phyloP scores from a whole-genome alignment of 2,797 vertebrate genomes.

The Phrynocephalus forsythii region DNA sequence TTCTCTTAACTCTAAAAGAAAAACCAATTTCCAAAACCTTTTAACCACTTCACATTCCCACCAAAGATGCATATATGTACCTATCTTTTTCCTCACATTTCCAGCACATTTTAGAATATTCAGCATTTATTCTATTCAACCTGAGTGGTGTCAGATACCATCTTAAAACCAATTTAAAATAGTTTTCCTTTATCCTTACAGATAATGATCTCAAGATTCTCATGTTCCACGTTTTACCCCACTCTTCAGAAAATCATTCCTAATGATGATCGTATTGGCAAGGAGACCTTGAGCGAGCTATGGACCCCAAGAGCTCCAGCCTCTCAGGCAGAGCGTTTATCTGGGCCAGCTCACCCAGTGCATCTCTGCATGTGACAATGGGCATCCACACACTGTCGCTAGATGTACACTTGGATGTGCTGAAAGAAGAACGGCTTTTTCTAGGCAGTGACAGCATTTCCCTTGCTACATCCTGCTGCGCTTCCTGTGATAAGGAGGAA shows the following conservation, averaged over 20 bases:
- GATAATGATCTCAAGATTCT: too few relatives aligned
- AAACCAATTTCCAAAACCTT: too few relatives aligned
- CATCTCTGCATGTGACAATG: conserved; percentile 22
- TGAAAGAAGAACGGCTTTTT: conserved; percentile 25
- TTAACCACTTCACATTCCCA: too few relatives aligned
- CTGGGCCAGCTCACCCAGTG: not conserved
- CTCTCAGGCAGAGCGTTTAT: conserved; percentile 12
- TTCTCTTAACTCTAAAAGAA: too few relatives aligned
- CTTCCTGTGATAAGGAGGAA: conserved; percentile 13
- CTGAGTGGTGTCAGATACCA: too few relatives aligned
- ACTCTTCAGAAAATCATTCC: not conserved
- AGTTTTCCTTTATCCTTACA: too few relatives aligned
- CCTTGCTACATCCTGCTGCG: conserved; percentile 13
- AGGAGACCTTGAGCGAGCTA: not conserved
- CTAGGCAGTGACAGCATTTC: conserved; percentile 30
- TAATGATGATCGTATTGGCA: not conserved
- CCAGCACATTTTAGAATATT: too few relatives aligned
- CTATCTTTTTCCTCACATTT: too few relatives aligned
- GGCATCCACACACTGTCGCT: conserved; percentile 18
- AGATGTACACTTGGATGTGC: conserved; percentile 15
- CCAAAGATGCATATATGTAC: too few relatives aligned
- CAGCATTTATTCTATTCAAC: too few relatives aligned
- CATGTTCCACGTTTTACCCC: too few relatives aligned
- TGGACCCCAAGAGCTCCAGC: conserved; percentile 11
- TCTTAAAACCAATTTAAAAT: too few relatives aligned